Evolutionary conservation across 2,888 invertebrate species (phyloP), one percentile per base, ranked within the genome.

Genomic region (Anthrax anthrax): DNA sequence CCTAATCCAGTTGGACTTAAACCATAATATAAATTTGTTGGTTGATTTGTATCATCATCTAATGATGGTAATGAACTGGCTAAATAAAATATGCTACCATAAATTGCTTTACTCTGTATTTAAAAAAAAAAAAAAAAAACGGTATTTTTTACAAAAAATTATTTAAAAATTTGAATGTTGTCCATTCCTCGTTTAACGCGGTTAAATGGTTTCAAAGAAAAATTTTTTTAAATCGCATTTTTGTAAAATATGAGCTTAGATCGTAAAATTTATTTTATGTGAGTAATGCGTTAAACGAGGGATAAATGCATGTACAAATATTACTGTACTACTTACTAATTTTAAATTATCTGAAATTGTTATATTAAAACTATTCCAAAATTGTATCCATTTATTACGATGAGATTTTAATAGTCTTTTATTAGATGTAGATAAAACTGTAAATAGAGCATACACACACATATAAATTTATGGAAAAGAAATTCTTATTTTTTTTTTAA

Each of bases 1-100:
- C 75, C 75, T 13, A 78, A 57, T 0, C 78, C 76, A 0, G 73
- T 72, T 0, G 78, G 77, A 55, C 77, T 77, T 8, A 77, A 63
- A 0, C 77, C 77, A 44, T 60, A 76, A 57, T 65, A 78, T 1
- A 63, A 58, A 18, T 64, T 69, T 1, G 65, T 61, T 0, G 65
- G 63, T 42, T 73, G 72, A 54, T 71, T 63, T 0, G 72, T 70
- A 10, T 65, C 51, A n/a, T n/a, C n/a, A 10, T 65, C 51, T 10
- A 67, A 62, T 0, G 77, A 70, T 0, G 77, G 77, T 50, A 78
- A 55, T 0, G 77, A 73, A 50, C 73, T 76, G 41, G 73, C 64
- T 51, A 74, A 67, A 52, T 76, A 76, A 57, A 76, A 78, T 64
- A 76, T 72, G 39, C 76, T 74, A 0, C 73, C 75, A 48, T 74